These are phyloP conservation scores for Lepus americanus DNA, from an alignment of 2,113 vertebrate genomes.

Conservation along the genomic window DNA sequence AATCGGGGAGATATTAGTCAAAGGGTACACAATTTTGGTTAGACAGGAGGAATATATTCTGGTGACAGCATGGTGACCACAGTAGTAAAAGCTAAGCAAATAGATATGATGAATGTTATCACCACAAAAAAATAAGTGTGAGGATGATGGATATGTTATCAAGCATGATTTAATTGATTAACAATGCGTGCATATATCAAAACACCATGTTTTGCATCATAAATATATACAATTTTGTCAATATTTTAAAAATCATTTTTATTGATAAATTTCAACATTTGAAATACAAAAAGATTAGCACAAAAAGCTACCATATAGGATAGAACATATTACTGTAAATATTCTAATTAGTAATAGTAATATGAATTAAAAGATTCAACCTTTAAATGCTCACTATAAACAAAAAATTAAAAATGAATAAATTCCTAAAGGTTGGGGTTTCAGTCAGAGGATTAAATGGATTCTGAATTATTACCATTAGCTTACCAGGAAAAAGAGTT, in stretches of 20 bases:
- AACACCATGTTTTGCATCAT: background rate
- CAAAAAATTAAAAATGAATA: constrained; percentile 40
- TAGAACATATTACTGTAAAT: constrained; percentile 52
- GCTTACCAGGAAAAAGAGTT: constrained; percentile 24
- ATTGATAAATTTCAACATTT: background rate
- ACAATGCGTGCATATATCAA: background rate
- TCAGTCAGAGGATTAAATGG: constrained; percentile 42
- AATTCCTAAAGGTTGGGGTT: background rate
- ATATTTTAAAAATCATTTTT: background rate
- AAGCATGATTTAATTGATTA: background rate
- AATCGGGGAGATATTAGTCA: background rate
- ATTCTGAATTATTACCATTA: constrained; percentile 34
- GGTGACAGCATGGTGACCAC: background rate
- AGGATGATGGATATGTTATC: background rate
- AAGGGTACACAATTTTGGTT: background rate
- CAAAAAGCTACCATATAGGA: constrained; percentile 6
- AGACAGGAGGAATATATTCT: background rate
- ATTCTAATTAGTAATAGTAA: background rate
- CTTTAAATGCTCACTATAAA: constrained; percentile 30
- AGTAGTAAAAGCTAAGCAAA: background rate
- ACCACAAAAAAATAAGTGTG: background rate
- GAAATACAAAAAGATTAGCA: constrained; percentile 44
- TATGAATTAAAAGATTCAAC: constrained; percentile 23
- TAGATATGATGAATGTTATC: background rate
- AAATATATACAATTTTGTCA: background rate